Percentiles rank a stretch among this genome's conserved stretches.
These are phyloP conservation scores for Tamandua tetradactyla DNA, from an alignment of 2,797 vertebrate species.

Conservation along the genomic window DNA sequence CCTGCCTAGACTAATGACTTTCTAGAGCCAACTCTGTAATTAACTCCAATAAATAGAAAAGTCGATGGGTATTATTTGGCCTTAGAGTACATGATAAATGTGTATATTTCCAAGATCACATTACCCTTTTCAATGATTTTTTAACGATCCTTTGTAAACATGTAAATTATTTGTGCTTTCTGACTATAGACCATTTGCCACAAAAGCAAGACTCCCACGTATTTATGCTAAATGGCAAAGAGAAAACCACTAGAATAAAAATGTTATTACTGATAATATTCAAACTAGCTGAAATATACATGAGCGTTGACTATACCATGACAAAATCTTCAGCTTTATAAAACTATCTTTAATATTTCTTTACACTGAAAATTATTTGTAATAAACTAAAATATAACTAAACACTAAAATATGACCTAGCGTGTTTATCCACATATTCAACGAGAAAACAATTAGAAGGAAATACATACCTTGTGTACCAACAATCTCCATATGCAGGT, in stretches of 20 bases:
- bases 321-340: not conserved
- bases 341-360: not conserved
- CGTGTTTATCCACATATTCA: not conserved
- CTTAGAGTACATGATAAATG: not conserved
- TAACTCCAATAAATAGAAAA: slow-evolving; percentile 1
- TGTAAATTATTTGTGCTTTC: slow-evolving; percentile 21
- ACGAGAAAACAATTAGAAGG: not conserved
- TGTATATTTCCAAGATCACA: not conserved
- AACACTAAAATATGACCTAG: not conserved
- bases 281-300: not conserved
- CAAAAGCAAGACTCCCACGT: not conserved
- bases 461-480: slow-evolving; percentile 93
- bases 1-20: not conserved
- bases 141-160: slow-evolving; percentile 29
- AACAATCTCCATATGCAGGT: slow-evolving; percentile 98
- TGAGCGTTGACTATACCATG: not conserved
- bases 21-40: not conserved
- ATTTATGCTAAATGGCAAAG: not conserved
- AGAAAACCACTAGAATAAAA: not conserved
- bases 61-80: not conserved
- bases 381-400: fast-evolving
- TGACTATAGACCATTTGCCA: not conserved
- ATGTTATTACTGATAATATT: not conserved
- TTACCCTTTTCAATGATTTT: slow-evolving; percentile 14
- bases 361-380: fast-evolving